Percentiles rank a stretch among this genome's conserved stretches.
These are phyloP conservation scores for Gulo gulo DNA, from an alignment of 2,113 vertebrate genomes.

Conservation along the genomic window DNA sequence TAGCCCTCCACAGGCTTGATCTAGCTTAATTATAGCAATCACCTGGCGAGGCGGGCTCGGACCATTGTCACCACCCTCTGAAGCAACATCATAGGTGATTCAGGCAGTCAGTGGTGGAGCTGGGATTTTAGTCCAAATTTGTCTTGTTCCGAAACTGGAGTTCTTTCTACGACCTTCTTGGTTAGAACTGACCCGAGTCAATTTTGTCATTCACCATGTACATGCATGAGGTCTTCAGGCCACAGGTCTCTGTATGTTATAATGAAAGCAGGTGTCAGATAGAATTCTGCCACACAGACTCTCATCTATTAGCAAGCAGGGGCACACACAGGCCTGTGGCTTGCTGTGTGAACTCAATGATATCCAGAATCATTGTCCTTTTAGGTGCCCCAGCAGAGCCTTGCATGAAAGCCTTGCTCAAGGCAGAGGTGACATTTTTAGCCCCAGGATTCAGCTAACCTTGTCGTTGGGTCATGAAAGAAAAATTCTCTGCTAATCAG, in stretches of 20 bases:
- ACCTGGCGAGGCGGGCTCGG: background rate
- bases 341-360: conserved; percentile 13
- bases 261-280: conserved; percentile 52
- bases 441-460: conserved; percentile 51
- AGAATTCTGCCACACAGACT: background rate
- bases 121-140: conserved; percentile 54
- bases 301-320: conserved; percentile 58
- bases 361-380: background rate
- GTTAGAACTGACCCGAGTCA: conserved; percentile 60
- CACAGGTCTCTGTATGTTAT: background rate
- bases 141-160: conserved; percentile 48
- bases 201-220: conserved; percentile 54
- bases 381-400: background rate
- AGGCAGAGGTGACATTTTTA: conserved; percentile 45
- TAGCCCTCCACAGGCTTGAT: conserved; percentile 21
- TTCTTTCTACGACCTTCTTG: conserved; percentile 51
- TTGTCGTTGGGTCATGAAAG: background rate
- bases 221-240: background rate
- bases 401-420: background rate
- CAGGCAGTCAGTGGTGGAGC: background rate
- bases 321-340: conserved; percentile 8
- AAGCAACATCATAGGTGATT: conserved; percentile 42
- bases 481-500: conserved; percentile 39
- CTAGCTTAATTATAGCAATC: conserved; percentile 54
- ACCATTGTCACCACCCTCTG: background rate